Evolutionary conservation across 2,113 vertebrate species (phyloP).

Genomic region (Lynx canadensis): DNA sequence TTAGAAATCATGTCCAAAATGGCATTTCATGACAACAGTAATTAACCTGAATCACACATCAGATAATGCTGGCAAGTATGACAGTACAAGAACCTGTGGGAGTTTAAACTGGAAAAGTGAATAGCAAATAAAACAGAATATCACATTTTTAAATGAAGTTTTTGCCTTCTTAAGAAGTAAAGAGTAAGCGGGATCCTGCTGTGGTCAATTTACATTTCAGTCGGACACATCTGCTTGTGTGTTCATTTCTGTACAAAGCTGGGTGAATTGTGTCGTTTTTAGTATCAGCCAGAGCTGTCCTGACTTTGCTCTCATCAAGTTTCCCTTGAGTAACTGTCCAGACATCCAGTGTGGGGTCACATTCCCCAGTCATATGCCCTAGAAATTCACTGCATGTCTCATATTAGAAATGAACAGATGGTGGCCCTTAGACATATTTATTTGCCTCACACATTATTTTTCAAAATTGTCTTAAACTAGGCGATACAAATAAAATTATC

Average conservation of each 20-base stretch:
- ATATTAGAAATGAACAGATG: background rate
- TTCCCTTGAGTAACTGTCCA: background rate
- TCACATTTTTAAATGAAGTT: background rate
- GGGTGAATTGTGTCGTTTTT: background rate
- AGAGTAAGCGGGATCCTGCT: background rate
- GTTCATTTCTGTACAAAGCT: background rate
- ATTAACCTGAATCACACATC: slow-evolving; percentile 48
- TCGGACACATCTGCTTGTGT: background rate
- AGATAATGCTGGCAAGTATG: background rate
- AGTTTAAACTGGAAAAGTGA: background rate
- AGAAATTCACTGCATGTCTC: background rate
- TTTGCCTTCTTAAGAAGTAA: background rate
- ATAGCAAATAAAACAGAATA: background rate
- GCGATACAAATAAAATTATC: background rate
- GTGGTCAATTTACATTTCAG: background rate
- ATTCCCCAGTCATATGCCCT: accelerated
- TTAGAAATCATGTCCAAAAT: slow-evolving; percentile 40
- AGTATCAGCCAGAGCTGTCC: background rate
- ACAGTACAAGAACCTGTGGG: background rate
- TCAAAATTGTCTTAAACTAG: background rate
- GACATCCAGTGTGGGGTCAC: background rate
- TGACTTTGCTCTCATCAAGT: background rate
- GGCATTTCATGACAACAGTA: slow-evolving; percentile 44
- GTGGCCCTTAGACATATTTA: background rate
- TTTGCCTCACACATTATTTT: background rate